Percentiles rank a stretch among this genome's conserved stretches.
Conservation (phyloP, 2,113 vertebrate genomes). For the Scolopax mira region DNA sequence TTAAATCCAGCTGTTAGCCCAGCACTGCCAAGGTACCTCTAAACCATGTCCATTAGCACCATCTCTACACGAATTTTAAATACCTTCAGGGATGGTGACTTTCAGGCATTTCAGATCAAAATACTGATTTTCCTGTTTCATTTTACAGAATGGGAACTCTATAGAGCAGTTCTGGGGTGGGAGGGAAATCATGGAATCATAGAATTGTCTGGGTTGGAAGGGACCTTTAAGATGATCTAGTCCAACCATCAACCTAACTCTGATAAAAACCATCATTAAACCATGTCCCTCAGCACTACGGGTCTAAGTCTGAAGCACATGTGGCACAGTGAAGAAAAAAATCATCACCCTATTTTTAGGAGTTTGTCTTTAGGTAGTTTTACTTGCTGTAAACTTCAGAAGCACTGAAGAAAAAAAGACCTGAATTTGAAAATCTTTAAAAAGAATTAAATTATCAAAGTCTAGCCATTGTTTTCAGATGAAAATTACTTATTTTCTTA, state of each 20-base stretch:
- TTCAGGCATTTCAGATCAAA: not conserved
- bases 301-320: not conserved
- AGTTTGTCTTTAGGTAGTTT: not conserved
- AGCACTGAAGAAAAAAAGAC: not conserved
- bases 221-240: too few species aligned
- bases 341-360: not conserved
- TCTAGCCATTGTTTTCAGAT: not conserved
- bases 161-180: not conserved
- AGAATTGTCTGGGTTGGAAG: too few species aligned
- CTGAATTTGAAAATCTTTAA: not conserved
- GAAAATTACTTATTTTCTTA: not conserved
- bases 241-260: too few species aligned
- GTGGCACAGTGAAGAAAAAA: not conserved
- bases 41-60: not conserved
- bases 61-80: not conserved
- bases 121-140: not conserved
- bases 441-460: not conserved
- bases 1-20: not conserved
- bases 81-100: too few species aligned
- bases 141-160: not conserved
- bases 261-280: too few species aligned
- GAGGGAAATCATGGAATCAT: not conserved
- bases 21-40: not conserved
- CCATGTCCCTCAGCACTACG: not conserved
- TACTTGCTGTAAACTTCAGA: not conserved